Evolutionary conservation across 2,888 invertebrate genomes (phyloP), one percentile per base, ranked within the genome.

Genomic region (Diadegma fenestrale): DNA sequence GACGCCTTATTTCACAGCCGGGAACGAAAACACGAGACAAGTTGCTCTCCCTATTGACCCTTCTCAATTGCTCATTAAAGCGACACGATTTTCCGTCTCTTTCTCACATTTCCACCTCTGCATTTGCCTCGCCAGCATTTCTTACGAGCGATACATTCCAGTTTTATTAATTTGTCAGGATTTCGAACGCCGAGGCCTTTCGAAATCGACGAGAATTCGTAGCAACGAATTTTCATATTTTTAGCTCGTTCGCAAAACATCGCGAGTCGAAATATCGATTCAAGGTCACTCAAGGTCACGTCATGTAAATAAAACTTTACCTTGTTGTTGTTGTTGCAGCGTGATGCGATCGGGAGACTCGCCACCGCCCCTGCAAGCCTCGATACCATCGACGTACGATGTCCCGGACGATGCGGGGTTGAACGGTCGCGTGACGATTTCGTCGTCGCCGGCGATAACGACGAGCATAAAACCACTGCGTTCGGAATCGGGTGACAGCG

Each of bases 301-400:
- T 26, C 14, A 17, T 6, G 6, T 17, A 37, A 26, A 72, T 12
- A 17, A 48, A 26, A 19, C 4, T 12, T 33, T n/a, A 19, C 51
- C 5, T 54, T 33, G 17, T 17, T 30, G 48, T 71, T 17, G 2
- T 63, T 84, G 75, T 91, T 90, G 14, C 90, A 93, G 93, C 86
- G 92, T 93, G 41, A 92, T 92, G 91, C 91, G 91, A 78, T 87
- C 92, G 19, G 89, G 90, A 37, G 92, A 92, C 17, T 91, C 93
- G 8, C 89, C 92, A 45, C 88, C 92, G 10, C 89, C 90, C 19
- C 73, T 91, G 68, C 91, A 89, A 66, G 84, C 91, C 7, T 91
- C 93, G 77, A 83, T 90, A 41, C 89, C 91, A 1, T 75, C 90
- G 4, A 88, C 89, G 26, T 92, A 91, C 86, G 93, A 94, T 66